A percentile compares a stretch with the other conserved stretches of the same genome.
Evolutionary conservation across 2,113 vertebrate genomes (phyloP).

Genomic region (Toxotes jaculatrix): DNA sequence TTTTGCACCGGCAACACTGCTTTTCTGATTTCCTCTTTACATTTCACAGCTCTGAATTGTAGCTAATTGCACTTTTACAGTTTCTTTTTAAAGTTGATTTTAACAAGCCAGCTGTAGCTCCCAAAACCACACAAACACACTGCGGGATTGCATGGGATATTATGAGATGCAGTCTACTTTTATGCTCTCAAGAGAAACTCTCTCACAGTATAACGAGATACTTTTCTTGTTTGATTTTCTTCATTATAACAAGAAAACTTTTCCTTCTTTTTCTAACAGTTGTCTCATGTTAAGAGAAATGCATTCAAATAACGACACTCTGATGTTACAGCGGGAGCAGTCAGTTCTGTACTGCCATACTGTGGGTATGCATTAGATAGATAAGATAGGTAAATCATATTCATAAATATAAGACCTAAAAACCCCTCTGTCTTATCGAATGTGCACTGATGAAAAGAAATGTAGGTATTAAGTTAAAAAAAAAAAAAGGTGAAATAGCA

Average conservation of each 20-base stretch:
- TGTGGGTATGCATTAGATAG: no score
- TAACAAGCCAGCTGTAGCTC: conserved; percentile 56
- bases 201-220: conserved; percentile 35
- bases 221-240: conserved; percentile 26
- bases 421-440: neutral
- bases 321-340: neutral
- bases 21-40: neutral
- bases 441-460: neutral
- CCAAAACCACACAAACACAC: conserved; percentile 40
- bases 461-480: neutral
- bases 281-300: conserved; percentile 20
- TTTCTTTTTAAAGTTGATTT: conserved; percentile 52
- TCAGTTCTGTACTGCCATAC: no score
- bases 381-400: conserved; percentile 29
- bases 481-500: neutral
- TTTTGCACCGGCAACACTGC: neutral
- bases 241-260: conserved; percentile 28
- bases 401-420: neutral
- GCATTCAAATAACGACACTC: neutral
- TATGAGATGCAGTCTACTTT: conserved; percentile 31
- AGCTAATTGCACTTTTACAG: conserved; percentile 49
- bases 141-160: neutral
- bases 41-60: conserved; percentile 31
- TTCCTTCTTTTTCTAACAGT: neutral
- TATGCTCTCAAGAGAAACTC: conserved; percentile 31